A percentile compares a stretch with the other conserved stretches of the same genome.
Conservation (phyloP, 2,888 invertebrate species). For the Aphrophora alni region DNA sequence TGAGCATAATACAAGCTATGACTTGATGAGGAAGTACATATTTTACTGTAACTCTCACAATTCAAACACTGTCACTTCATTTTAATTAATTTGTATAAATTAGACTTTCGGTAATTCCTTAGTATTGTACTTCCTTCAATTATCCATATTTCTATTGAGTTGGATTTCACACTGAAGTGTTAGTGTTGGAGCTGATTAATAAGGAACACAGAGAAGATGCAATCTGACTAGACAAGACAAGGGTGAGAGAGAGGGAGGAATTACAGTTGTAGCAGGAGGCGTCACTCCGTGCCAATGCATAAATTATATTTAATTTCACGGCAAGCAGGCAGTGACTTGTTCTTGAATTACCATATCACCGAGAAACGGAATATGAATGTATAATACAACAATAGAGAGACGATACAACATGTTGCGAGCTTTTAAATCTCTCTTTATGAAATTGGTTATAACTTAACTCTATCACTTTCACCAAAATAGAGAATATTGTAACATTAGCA, state of each 20-base stretch:
- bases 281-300: constrained; percentile 3
- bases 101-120: neutral
- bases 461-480: neutral
- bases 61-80: neutral
- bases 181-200: neutral
- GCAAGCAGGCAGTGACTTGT: neutral
- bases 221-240: constrained; percentile 1
- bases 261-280: neutral
- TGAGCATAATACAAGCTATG: neutral
- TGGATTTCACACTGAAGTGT: neutral
- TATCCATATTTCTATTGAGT: neutral
- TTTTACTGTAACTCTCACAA: neutral
- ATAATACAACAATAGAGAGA: neutral
- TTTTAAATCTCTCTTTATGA: neutral
- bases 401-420: neutral
- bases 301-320: constrained; percentile 6
- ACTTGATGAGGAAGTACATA: neutral
- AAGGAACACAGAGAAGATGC: neutral
- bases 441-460: neutral
- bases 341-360: constrained; percentile 6
- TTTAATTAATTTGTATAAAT: neutral
- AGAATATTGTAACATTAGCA: too few species aligned
- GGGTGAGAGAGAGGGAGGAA: neutral
- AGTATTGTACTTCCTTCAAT: neutral
- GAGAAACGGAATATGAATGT: neutral